A percentile compares a stretch with the other conserved stretches of the same genome.
Conservation (phyloP, 2,888 invertebrate species). For the Adelognathus sp. region DNA sequence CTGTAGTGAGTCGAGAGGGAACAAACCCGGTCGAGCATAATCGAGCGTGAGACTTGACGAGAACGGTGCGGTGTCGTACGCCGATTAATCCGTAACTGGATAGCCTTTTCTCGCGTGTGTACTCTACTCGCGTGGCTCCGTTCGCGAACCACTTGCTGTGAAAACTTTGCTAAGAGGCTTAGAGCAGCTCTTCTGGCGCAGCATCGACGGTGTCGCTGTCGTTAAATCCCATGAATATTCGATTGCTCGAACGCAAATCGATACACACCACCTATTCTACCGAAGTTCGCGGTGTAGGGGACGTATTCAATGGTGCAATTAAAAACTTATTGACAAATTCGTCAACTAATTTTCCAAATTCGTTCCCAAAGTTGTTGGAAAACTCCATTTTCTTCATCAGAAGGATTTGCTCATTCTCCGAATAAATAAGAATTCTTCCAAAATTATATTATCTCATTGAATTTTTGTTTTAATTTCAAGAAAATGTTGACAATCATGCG, state of each 20-base stretch:
- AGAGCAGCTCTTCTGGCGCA: conserved; percentile 16
- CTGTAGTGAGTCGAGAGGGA: conserved; percentile 18
- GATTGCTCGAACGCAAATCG: conserved; percentile 41
- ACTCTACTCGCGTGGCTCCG: conserved; percentile 50
- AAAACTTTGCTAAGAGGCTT: conserved; percentile 56
- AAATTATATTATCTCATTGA: no score
- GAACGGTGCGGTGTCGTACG: conserved; percentile 40
- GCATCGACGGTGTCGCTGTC: conserved; percentile 20
- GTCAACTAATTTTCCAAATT: no score
- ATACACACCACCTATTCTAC: conserved; percentile 4
- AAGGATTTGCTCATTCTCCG: no score
- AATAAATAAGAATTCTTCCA: no score
- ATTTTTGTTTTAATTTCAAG: no score
- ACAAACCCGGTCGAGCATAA: conserved; percentile 41
- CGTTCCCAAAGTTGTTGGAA: no score
- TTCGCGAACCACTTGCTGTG: conserved; percentile 21
- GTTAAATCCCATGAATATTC: conserved; percentile 52
- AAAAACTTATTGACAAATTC: no score
- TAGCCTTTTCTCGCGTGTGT: conserved; percentile 43
- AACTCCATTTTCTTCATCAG: no score
- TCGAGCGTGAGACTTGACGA: conserved; percentile 31
- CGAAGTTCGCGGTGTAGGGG: background rate
- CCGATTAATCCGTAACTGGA: conserved; percentile 56
- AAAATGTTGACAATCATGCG: no score
- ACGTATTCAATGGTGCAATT: conserved; percentile 8